phyloP scores from a whole-genome alignment of 2,888 invertebrate genomes.

The Caenorhabditis becei region DNA sequence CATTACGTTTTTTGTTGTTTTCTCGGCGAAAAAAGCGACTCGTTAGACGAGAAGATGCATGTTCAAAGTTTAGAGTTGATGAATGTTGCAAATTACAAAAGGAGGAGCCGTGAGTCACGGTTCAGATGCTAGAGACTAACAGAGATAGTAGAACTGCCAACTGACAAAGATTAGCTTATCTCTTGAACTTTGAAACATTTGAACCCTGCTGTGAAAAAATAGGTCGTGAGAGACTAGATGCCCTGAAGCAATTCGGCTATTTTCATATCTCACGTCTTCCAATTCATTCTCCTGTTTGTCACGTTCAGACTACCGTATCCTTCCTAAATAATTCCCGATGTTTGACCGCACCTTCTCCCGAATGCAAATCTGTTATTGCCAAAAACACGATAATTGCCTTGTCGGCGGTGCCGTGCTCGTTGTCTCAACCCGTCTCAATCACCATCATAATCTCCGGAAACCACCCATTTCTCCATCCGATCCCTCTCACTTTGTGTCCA shows the following conservation, averaged over 20 bases:
- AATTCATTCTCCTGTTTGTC: too few species aligned
- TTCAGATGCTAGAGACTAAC: too few species aligned
- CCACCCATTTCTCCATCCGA: constrained; percentile 11
- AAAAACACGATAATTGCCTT: constrained; percentile 42
- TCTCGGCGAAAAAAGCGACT: not conserved
- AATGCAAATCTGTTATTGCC: not conserved
- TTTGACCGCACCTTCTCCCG: not conserved
- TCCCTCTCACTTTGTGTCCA: constrained; percentile 3
- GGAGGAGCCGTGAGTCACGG: too few species aligned
- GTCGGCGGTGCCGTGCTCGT: constrained; percentile 9
- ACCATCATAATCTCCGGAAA: constrained; percentile 55
- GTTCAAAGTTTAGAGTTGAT: constrained; percentile 10
- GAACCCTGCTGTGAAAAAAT: too few species aligned
- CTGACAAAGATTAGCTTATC: too few species aligned
- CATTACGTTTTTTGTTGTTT: constrained; percentile 28
- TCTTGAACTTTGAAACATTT: not conserved
- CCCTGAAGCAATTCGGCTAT: too few species aligned
- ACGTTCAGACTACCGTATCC: not conserved
- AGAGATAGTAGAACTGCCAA: too few species aligned
- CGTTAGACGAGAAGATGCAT: constrained; percentile 9
- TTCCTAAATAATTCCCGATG: not conserved
- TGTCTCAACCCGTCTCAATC: constrained; percentile 36
- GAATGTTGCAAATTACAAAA: too few species aligned
- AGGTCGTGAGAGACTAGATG: too few species aligned
- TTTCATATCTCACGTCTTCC: not conserved